A percentile compares a stretch with the other conserved stretches of the same genome.
phyloP scores from a whole-genome alignment of 2,113 vertebrate genomes.

The Pteruthius melanotis region DNA sequence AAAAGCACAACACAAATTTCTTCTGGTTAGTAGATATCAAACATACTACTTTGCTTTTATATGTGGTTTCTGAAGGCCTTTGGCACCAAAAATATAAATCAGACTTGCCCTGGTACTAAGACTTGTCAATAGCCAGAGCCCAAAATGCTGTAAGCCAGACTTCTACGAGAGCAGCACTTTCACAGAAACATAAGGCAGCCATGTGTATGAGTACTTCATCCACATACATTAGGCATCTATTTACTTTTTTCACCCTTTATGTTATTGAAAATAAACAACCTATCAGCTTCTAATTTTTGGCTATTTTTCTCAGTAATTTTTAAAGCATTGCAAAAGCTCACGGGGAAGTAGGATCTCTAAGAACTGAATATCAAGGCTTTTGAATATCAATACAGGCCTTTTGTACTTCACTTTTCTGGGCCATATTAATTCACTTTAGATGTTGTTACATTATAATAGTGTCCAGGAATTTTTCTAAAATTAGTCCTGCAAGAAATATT shows the following conservation, averaged over 20 bases:
- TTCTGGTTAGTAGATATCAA: not conserved
- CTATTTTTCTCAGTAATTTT: slow-evolving; percentile 20
- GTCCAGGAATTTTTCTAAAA: slow-evolving; percentile 18
- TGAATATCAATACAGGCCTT: not conserved
- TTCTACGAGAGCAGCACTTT: not conserved
- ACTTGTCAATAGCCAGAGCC: slow-evolving; percentile 38
- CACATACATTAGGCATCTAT: not conserved
- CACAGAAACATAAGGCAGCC: not conserved
- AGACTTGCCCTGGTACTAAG: slow-evolving; percentile 6
- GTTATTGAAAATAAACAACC: not conserved
- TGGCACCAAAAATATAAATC: slow-evolving; percentile 37
- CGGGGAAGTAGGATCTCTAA: not conserved
- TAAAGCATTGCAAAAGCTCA: not conserved
- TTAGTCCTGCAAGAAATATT: slow-evolving; percentile 12
- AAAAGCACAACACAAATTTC: not conserved
- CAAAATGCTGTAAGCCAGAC: not conserved
- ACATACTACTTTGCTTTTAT: not conserved
- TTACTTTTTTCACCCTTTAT: not conserved
- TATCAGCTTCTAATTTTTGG: not conserved
- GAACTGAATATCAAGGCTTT: not conserved
- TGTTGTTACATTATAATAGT: not conserved
- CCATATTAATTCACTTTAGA: not conserved
- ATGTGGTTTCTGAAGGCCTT: slow-evolving; percentile 28
- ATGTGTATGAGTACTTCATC: not conserved
- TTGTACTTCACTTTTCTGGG: not conserved